Conservation (phyloP, 2,888 invertebrate species). For the Melolontha melolontha region DNA sequence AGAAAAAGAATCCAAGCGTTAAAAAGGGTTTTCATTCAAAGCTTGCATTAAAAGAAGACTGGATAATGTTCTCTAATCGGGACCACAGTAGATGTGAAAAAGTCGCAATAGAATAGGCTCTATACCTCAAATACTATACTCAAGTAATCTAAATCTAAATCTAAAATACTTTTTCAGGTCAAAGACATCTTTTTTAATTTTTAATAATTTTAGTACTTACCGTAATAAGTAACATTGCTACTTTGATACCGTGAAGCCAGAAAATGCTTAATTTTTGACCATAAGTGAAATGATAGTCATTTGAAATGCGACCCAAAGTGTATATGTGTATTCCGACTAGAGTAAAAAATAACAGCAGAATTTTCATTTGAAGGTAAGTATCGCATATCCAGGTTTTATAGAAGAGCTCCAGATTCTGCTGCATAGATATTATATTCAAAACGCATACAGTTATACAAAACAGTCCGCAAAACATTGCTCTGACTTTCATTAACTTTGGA, state of each 20-base stretch:
- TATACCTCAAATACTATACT: no score
- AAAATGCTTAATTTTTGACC: constrained; percentile 26
- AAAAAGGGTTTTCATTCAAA: no score
- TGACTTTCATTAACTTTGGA: constrained; percentile 21
- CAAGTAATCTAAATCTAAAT: no score
- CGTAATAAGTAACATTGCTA: constrained; percentile 63
- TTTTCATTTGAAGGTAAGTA: constrained; percentile 16
- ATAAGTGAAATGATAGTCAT: constrained; percentile 42
- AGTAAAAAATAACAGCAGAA: constrained; percentile 26
- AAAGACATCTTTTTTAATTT: no score
- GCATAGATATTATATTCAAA: constrained; percentile 23
- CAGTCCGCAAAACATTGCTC: constrained; percentile 6
- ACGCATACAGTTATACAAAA: constrained; percentile 25
- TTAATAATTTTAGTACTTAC: constrained; percentile 55
- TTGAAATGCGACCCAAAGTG: constrained; percentile 19
- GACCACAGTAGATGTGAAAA: no score
- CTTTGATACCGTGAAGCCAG: constrained; percentile 45
- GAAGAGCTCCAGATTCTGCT: not conserved
- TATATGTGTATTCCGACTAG: constrained; percentile 32
- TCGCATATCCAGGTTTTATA: constrained; percentile 4
- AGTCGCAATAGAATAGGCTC: no score
- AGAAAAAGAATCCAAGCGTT: no score
- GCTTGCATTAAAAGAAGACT: no score
- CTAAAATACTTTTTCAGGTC: no score
- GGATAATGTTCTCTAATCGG: no score